phyloP scores from a whole-genome alignment of 2,113 vertebrate genomes.

The Pygoscelis antarcticus region DNA sequence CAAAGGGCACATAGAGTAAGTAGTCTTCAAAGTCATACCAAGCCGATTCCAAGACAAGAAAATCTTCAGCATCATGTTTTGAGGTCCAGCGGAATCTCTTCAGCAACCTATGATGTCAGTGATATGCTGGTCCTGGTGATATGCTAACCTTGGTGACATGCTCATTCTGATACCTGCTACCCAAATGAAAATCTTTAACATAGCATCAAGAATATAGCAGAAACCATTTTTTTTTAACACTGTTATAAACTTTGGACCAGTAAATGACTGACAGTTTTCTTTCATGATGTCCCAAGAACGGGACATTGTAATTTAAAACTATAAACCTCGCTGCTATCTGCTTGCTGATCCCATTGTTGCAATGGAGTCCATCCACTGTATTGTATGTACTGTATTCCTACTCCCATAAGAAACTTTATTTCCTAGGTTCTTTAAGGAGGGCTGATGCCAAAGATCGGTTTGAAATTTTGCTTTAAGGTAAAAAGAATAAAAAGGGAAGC shows the following conservation, averaged over 20 bases:
- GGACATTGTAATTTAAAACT: not conserved
- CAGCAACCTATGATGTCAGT: not conserved
- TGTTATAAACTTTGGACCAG: not conserved
- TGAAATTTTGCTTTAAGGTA: not conserved
- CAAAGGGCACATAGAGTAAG: not conserved
- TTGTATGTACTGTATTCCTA: not conserved
- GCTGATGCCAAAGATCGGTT: not conserved
- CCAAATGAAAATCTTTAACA: not conserved
- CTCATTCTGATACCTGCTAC: not conserved
- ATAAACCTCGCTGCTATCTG: not conserved
- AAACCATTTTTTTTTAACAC: not conserved
- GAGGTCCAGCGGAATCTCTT: not conserved
- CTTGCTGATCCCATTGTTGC: not conserved
- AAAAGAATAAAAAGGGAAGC: not conserved
- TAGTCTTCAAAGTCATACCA: not conserved
- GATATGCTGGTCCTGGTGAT: not conserved
- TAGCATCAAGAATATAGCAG: not conserved
- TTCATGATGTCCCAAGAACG: not conserved
- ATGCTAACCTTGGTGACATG: not conserved
- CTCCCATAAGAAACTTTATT: not conserved
- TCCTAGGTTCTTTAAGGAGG: not conserved
- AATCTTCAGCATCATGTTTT: not conserved
- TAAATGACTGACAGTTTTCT: not conserved
- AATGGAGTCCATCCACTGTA: not conserved
- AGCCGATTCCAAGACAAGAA: not conserved